Conservation (phyloP, 2,113 vertebrate species). For the pig (Sus scrofa) region DNA sequence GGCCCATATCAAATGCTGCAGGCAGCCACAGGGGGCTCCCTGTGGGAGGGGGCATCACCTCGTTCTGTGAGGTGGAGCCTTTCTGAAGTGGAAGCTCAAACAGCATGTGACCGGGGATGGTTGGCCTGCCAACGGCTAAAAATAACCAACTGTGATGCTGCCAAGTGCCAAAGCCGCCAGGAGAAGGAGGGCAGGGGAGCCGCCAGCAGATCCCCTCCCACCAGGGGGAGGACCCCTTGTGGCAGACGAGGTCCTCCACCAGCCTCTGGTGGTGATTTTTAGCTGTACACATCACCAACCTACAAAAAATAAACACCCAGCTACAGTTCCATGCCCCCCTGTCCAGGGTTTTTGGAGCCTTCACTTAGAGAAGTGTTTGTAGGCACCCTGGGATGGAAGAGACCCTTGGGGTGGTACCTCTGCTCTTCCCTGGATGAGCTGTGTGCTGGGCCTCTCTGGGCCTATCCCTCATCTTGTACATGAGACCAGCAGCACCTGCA, state of each 20-base stretch:
- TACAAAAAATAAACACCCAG: not conserved
- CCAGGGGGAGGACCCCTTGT: fast-evolving
- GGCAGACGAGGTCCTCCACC: not conserved
- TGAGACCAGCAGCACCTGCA: fast-evolving
- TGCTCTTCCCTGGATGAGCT: fast-evolving
- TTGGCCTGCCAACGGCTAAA: constrained; percentile 76
- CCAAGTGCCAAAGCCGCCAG: not conserved
- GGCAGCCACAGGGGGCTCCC: too few relatives aligned
- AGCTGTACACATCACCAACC: not conserved
- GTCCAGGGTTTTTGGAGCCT: not conserved
- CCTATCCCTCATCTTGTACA: not conserved
- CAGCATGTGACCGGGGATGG: constrained; percentile 60
- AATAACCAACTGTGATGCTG: constrained; percentile 60
- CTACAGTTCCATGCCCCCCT: not conserved
- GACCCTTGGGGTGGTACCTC: fast-evolving
- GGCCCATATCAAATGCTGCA: not conserved
- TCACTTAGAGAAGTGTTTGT: not conserved
- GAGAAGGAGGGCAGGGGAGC: not conserved
- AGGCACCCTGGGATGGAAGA: fast-evolving
- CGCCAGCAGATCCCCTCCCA: not conserved
- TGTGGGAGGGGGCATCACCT: not conserved
- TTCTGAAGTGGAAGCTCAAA: constrained; percentile 60
- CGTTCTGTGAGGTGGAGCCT: not conserved
- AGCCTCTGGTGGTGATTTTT: not conserved
- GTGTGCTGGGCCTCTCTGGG: not conserved